Base-by-base conservation (phyloP, 53 echinoderm and acorn worm species). In the Henricia sp. region DNA sequence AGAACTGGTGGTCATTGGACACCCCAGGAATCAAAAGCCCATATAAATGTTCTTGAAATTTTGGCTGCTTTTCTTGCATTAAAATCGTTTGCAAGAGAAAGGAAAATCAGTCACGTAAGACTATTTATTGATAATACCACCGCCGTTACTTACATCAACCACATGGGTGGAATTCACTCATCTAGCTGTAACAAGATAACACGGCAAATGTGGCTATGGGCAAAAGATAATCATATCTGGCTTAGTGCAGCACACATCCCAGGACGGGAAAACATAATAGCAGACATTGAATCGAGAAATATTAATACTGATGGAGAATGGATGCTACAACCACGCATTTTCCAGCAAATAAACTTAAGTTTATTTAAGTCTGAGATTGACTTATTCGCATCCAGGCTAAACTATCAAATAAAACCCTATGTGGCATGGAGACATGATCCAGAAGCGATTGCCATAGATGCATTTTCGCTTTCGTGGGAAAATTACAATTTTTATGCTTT, bases 91-190 rank as follows among this genome's bases (percentile, higher is more conserved):
- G n/a, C 41, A 37, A 20, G 28, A 39, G 11, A 57, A 17, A 14
- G 40, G 11, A 52, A 28, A 28, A 41, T 17, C 26, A 75, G 26
- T 57, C 24, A 27, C 4, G 26, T 75, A 34, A 57, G 39, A 3
- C 23, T 75, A 16, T 40, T 27, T 25, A 28, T 38, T 4, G 75
- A 75, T 3, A 74, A 74, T 74, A 37, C 55, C 37, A 34, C n/a
- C 6, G 73, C 58, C 0, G 57, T 75, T 21, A 58, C 75, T 13
- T 75, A 75, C 58, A 75, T 75, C 37, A 74, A 74, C 23, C 74
- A 74, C 44, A 70, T 70, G 70, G 46, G 70, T 16, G 70, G 70
- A 10, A 57, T 56, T n/a, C 37, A 57, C 6, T 75, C 58, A 3
- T 1, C 37, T 14, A 3, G 58, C 37, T 40, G 54, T 4, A 74